Evolutionary conservation across 2,797 vertebrate genomes (phyloP).

Genomic region (Phoxinus dragarum): DNA sequence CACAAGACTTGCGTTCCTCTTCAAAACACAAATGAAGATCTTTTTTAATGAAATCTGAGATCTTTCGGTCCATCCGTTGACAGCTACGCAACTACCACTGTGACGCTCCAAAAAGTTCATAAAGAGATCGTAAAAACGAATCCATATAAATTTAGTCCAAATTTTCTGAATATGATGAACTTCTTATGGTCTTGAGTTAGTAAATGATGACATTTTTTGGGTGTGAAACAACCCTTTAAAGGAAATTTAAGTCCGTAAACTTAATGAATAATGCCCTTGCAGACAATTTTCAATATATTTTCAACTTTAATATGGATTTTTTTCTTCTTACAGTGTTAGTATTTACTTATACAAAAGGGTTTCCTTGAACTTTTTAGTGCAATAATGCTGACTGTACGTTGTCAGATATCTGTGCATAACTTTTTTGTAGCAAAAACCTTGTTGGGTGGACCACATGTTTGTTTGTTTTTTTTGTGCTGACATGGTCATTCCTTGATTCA

Average conservation of each 20-base stretch:
- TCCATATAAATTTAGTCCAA: no score
- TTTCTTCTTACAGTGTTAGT: no score
- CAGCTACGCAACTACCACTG: no score
- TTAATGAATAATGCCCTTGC: not conserved
- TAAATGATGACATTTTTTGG: not conserved
- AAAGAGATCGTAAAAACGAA: no score
- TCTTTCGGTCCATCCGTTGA: no score
- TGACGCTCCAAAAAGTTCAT: no score
- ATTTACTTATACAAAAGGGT: not conserved
- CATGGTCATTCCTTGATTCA: conserved; percentile 18
- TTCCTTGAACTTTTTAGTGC: not conserved
- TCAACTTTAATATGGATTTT: no score
- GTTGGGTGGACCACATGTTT: not conserved
- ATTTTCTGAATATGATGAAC: no score
- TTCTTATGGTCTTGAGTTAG: not conserved
- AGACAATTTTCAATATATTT: not conserved
- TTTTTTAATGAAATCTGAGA: no score
- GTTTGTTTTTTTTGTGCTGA: conserved; percentile 4
- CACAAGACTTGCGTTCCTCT: no score
- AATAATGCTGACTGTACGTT: not conserved
- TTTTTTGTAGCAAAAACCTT: conserved; percentile 2
- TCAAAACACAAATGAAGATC: no score
- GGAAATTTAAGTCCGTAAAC: not conserved
- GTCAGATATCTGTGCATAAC: not conserved
- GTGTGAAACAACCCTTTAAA: not conserved